phyloP scores from a whole-genome alignment of 2,113 vertebrate genomes.

The Leptosomus discolor region DNA sequence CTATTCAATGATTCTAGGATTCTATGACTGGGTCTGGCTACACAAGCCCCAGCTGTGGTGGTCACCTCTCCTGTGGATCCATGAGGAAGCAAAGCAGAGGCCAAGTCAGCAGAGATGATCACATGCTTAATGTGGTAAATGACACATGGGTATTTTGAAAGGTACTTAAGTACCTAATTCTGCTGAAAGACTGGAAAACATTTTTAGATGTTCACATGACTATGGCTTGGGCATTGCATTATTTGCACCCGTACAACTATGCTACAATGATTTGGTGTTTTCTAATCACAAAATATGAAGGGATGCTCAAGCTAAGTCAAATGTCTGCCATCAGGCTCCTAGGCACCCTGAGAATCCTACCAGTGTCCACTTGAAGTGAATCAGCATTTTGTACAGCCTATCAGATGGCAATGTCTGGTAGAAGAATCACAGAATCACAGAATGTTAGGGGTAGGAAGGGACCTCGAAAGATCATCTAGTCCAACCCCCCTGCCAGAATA shows the following conservation, averaged over 20 bases:
- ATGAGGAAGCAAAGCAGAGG: background rate
- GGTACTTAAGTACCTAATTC: background rate
- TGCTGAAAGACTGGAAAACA: background rate
- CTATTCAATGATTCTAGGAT: background rate
- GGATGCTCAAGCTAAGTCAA: background rate
- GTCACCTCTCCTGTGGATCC: background rate
- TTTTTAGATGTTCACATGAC: background rate
- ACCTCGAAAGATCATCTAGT: no score
- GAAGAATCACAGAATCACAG: no score
- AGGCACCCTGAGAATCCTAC: background rate
- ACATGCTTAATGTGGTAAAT: background rate
- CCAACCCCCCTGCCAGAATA: no score
- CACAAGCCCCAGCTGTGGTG: background rate
- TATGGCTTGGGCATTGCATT: background rate
- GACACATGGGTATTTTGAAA: background rate
- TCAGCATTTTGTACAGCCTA: background rate
- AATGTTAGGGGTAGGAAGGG: no score
- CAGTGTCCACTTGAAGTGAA: background rate
- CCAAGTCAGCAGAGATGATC: background rate
- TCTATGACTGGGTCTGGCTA: background rate
- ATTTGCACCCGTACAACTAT: background rate
- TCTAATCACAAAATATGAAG: background rate
- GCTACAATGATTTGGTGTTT: background rate
- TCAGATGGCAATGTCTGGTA: background rate
- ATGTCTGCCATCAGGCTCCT: background rate